Conservation (phyloP, 2,797 vertebrate genomes). For the Synanceia verrucosa region DNA sequence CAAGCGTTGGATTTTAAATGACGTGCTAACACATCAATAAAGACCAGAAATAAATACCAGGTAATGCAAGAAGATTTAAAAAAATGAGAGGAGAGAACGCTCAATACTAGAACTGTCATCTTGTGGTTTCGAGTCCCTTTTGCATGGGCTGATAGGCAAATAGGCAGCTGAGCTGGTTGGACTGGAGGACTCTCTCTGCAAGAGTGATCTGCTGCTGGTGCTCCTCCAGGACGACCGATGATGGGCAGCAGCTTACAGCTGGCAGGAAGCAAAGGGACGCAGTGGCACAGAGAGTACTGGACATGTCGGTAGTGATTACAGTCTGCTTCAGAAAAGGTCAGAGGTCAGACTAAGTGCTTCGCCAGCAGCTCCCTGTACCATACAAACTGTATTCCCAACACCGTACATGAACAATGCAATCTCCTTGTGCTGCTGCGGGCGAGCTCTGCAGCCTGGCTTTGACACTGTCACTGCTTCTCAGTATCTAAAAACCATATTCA, state of each 20-base stretch:
- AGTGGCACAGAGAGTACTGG: conserved; percentile 59
- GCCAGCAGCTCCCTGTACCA: conserved; percentile 32
- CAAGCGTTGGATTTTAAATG: too few species aligned
- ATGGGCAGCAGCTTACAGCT: conserved; percentile 62
- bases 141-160: conserved; percentile 24
- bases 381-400: conserved; percentile 29
- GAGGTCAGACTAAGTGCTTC: conserved; percentile 50
- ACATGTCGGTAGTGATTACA: conserved; percentile 68
- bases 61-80: too few species aligned
- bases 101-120: neutral
- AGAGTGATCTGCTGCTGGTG: conserved; percentile 38
- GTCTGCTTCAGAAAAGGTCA: conserved; percentile 60
- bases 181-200: conserved; percentile 18
- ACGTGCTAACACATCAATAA: too few species aligned
- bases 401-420: conserved; percentile 22
- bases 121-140: conserved; percentile 18
- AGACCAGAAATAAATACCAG: too few species aligned
- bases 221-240: conserved; percentile 45
- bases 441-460: conserved; percentile 14
- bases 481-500: conserved; percentile 29
- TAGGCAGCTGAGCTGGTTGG: conserved; percentile 34
- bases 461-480: conserved; percentile 11
- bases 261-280: conserved; percentile 33
- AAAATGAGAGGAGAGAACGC: neutral
- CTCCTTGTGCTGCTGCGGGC: conserved; percentile 10